A percentile compares a stretch with the other conserved stretches of the same genome.
Evolutionary conservation across 2,888 invertebrate genomes (phyloP).

Genomic region (Perizoma flavofasciatum): DNA sequence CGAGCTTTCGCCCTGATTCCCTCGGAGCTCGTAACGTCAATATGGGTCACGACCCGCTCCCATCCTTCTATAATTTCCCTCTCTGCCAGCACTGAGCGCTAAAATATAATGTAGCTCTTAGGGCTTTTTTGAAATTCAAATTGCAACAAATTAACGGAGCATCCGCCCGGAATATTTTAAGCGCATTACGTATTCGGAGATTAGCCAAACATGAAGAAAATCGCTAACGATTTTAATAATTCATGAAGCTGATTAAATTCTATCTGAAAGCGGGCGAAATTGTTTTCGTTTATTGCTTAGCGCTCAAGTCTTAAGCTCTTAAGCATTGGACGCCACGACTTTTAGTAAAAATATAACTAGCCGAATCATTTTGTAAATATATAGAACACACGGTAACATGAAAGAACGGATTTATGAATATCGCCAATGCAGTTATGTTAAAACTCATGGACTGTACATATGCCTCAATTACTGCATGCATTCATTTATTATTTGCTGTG

Average conservation of each 20-base stretch:
- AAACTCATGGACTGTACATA: slow-evolving; percentile 16
- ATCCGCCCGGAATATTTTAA: slow-evolving; percentile 24
- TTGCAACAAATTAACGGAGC: slow-evolving; percentile 24
- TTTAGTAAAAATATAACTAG: too few relatives aligned
- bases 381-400: slow-evolving; percentile 49
- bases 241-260: slow-evolving; percentile 28
- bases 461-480: slow-evolving; percentile 32
- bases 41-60: slow-evolving; percentile 49
- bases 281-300: neutral
- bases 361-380: too few relatives aligned
- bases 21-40: slow-evolving; percentile 42
- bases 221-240: slow-evolving; percentile 32
- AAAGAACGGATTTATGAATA: slow-evolving; percentile 57
- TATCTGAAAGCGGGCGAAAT: slow-evolving; percentile 12
- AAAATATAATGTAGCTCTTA: neutral
- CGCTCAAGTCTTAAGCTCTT: too few relatives aligned
- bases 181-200: slow-evolving; percentile 29
- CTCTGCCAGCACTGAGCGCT: slow-evolving; percentile 23
- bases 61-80: slow-evolving; percentile 27
- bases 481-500: slow-evolving; percentile 36
- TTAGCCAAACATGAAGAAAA: slow-evolving; percentile 30
- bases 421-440: slow-evolving; percentile 45
- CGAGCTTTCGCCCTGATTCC: slow-evolving; percentile 41
- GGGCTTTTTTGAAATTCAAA: slow-evolving; percentile 21
- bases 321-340: too few relatives aligned